Evolutionary conservation across 2,888 invertebrate species (phyloP).

Genomic region (Phengaris arion): DNA sequence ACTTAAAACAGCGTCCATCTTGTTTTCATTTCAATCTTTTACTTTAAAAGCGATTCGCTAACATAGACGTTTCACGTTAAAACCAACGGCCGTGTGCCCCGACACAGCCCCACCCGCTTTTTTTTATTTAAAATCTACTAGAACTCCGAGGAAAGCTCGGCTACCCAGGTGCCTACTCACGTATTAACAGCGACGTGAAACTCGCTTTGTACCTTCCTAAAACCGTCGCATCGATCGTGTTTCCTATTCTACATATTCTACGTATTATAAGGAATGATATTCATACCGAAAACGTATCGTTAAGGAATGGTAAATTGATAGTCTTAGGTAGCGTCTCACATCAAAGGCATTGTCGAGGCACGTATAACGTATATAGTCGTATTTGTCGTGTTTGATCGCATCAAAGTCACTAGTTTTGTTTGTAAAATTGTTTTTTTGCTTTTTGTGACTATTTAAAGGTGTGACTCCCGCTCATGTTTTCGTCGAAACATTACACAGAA

Average conservation of each 20-base stretch:
- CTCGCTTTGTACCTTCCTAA: background rate
- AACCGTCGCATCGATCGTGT: background rate
- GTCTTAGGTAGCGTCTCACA: conserved; percentile 6
- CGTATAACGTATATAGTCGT: background rate
- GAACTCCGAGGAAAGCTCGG: too few species aligned
- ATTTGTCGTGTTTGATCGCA: background rate
- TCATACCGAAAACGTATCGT: background rate
- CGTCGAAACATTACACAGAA: too few species aligned
- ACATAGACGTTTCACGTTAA: too few species aligned
- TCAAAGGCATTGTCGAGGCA: background rate
- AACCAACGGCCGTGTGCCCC: too few species aligned
- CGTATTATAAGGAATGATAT: background rate
- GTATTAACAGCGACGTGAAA: too few species aligned
- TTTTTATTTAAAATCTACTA: too few species aligned
- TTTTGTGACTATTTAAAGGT: background rate
- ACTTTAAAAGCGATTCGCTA: too few species aligned
- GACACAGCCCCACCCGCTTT: too few species aligned
- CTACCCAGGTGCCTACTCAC: too few species aligned
- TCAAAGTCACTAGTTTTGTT: conserved; percentile 3
- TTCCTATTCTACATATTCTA: background rate
- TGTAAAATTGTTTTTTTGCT: background rate
- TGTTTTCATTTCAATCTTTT: too few species aligned
- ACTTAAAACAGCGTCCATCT: too few species aligned
- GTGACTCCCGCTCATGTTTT: too few species aligned
- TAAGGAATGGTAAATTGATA: background rate